phyloP scores from a whole-genome alignment of 2,113 vertebrate species.

The Peucedramus taeniatus region DNA sequence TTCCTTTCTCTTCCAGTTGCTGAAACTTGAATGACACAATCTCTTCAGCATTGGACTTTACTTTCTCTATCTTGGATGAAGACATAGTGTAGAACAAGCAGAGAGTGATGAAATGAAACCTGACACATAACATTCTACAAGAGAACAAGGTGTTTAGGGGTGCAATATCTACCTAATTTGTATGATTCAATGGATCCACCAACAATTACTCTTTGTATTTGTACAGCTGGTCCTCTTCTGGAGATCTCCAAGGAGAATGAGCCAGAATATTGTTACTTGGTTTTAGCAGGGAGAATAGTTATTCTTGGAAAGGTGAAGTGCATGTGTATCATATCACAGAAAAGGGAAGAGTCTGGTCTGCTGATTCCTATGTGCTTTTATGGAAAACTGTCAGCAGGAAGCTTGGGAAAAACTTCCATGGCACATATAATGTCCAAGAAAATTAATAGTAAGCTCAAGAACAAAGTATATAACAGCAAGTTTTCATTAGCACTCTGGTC shows the following conservation, averaged over 20 bases:
- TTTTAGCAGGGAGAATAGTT: background rate
- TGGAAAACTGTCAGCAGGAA: background rate
- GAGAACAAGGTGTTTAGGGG: background rate
- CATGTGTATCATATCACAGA: background rate
- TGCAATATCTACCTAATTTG: background rate
- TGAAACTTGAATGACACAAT: background rate
- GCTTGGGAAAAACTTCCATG: background rate
- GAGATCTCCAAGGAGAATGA: background rate
- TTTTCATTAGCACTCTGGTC: background rate
- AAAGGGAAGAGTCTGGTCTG: background rate
- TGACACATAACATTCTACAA: background rate
- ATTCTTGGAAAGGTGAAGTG: background rate
- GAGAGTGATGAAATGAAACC: background rate
- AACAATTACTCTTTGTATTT: background rate
- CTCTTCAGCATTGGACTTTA: background rate
- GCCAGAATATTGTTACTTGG: background rate
- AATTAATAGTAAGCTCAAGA: background rate
- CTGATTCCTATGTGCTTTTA: background rate
- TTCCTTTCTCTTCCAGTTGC: background rate
- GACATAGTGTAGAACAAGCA: background rate
- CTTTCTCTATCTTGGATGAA: background rate
- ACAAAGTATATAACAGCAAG: background rate
- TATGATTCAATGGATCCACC: background rate
- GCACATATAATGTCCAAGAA: background rate
- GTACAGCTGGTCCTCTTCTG: background rate